Conservation (phyloP, 1,140 invertebrate species). For the Phenacoccus solenopsis region DNA sequence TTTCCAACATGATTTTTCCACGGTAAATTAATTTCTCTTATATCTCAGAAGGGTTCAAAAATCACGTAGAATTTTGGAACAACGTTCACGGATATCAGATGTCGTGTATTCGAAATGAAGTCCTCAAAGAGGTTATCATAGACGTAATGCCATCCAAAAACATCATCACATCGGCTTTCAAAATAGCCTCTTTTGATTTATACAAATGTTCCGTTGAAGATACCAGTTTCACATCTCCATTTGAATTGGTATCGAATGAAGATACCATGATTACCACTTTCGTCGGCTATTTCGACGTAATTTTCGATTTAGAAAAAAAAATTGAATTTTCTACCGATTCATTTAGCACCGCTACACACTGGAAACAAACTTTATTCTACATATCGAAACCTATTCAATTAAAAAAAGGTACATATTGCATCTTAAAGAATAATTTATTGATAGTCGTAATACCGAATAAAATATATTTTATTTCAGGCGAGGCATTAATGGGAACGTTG, state of each 20-base stretch:
- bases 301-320: conserved; percentile 58
- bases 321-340: conserved; percentile 64
- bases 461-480: conserved; percentile 34
- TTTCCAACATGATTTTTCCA: background rate
- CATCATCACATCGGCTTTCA: conserved; percentile 56
- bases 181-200: conserved; percentile 61
- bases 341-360: conserved; percentile 67
- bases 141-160: conserved; percentile 64
- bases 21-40: conserved; percentile 20
- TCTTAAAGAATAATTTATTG: background rate
- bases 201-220: conserved; percentile 67
- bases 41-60: conserved; percentile 50
- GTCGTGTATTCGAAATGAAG: conserved; percentile 81
- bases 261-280: conserved; percentile 72
- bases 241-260: conserved; percentile 53
- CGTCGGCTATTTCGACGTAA: conserved; percentile 87
- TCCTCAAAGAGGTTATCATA: conserved; percentile 77
- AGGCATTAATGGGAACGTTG: conserved; percentile 47
- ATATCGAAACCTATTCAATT: conserved; percentile 58
- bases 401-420: conserved; percentile 45
- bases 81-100: conserved; percentile 97
- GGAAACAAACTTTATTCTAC: conserved; percentile 96
- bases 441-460: conserved; percentile 18
- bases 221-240: conserved; percentile 65
- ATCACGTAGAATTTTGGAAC: conserved; percentile 78